Conservation (phyloP, 2,113 vertebrate genomes). For the Maccullochella peelii region DNA sequence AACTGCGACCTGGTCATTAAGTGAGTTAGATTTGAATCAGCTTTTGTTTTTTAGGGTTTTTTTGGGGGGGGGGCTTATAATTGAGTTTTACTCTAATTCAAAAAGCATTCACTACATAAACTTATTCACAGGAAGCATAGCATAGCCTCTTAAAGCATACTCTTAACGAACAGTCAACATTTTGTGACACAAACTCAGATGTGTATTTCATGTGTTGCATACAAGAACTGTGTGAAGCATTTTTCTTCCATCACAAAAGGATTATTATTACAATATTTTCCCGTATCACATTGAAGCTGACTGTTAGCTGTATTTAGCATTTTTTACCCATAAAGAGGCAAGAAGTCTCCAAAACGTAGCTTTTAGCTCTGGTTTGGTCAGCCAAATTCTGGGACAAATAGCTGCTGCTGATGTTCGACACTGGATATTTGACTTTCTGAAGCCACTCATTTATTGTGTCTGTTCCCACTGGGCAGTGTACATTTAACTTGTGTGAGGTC, state of each 20-base stretch:
- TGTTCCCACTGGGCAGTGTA: neutral
- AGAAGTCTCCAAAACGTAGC: neutral
- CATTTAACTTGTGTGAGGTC: neutral
- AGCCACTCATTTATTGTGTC: neutral
- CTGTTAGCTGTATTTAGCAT: neutral
- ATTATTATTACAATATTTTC: neutral
- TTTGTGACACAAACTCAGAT: neutral
- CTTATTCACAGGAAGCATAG: neutral
- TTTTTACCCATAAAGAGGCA: neutral
- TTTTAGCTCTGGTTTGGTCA: neutral
- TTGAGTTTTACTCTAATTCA: neutral
- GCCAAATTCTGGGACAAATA: neutral
- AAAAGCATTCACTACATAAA: neutral
- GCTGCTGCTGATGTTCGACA: neutral
- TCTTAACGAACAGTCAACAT: neutral
- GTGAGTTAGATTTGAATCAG: constrained; percentile 55
- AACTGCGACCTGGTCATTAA: constrained; percentile 51
- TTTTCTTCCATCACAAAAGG: neutral
- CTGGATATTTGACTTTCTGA: neutral
- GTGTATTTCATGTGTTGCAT: neutral
- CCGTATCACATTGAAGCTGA: neutral
- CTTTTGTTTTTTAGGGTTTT: no score
- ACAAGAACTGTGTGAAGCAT: neutral
- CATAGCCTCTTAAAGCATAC: neutral
- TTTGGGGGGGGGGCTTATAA: constrained; percentile 28